Evolutionary conservation across 1,140 invertebrate species (phyloP), one percentile per base, ranked within the genome.

Genomic region (Sycophaga agraensis): DNA sequence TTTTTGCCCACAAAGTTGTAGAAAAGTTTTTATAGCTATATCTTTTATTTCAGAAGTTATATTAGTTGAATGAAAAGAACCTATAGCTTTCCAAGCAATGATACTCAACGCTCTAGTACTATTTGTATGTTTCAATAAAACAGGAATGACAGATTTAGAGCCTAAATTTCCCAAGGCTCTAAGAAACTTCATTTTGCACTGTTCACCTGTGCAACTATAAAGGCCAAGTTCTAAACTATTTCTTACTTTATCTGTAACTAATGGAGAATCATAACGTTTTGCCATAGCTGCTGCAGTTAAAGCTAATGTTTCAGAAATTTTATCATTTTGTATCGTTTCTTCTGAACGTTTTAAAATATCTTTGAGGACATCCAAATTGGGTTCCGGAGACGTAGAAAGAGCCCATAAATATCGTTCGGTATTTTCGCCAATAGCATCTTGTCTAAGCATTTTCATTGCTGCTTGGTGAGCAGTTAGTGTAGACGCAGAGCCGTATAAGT

Each of bases 321-420:
- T 87, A 16, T 82, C 70, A 45, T 84, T 84, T 21, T 81, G 78
- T 34, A 82, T 73, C 2, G 77, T 78, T 60, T 80, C 81, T 42
- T 80, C 76, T 12, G 82, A 83, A 34, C 80, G 69, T 17, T 73
- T 73, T 5, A 84, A 70, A 0, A 88, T 70, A 76, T 90, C 86
- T 68, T 83, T 78, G 16, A 89, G 75, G 11, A 91, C 82, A 24
- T 84, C 78, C 6, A 82, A 70, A 39, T 77, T 26, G 0, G 76
- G 78, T 4, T 66, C 62, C 5, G 74, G 71, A 0, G 85, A 85
- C 4, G 90, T 73, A 0, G 90, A 89, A 12, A 91, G 67, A 0
- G 86, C 84, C 83, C 91, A 87, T 1, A 92, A 75, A 73, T 92
- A 92, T 59, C 89, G 80, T 68, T 93, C 91, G 4, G 84, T 83